Conservation (phyloP, 2,888 invertebrate genomes). For the Athalia cordata region DNA sequence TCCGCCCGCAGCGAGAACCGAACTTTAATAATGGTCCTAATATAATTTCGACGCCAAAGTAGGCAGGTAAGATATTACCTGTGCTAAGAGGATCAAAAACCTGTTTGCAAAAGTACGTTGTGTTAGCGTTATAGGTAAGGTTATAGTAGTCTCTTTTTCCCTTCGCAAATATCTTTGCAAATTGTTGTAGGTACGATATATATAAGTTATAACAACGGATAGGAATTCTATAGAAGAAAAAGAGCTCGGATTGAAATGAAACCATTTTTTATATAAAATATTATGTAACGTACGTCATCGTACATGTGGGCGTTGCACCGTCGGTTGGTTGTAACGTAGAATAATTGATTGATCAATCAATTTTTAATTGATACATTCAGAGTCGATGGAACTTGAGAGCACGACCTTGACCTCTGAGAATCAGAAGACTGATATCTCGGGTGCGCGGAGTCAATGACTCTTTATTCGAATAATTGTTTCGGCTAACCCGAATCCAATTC, state of each 20-base stretch:
- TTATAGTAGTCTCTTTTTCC: no score
- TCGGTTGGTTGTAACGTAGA: no score
- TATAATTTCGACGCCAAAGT: conserved; percentile 27
- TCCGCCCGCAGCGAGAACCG: not conserved
- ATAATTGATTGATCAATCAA: no score
- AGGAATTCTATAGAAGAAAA: no score
- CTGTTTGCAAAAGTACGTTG: conserved; percentile 35
- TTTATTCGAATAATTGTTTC: conserved; percentile 15
- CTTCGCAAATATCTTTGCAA: no score
- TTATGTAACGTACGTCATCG: no score
- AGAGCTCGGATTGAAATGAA: no score
- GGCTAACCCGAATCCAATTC: conserved; percentile 32
- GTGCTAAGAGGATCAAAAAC: conserved; percentile 27
- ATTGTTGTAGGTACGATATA: no score
- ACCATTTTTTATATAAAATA: no score
- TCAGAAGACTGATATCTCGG: not conserved
- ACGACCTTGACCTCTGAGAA: conserved; percentile 34
- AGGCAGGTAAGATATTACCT: conserved; percentile 25
- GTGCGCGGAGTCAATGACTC: conserved; percentile 33
- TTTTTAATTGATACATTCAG: no score
- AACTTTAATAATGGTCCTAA: conserved; percentile 26
- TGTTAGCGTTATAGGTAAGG: not conserved
- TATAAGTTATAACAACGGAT: no score
- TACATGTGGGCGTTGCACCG: no score
- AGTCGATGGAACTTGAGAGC: not conserved